Evolutionary conservation across 2,797 vertebrate species (phyloP), one percentile per base, ranked within the genome.

Genomic region (Alexandromys oeconomus): DNA sequence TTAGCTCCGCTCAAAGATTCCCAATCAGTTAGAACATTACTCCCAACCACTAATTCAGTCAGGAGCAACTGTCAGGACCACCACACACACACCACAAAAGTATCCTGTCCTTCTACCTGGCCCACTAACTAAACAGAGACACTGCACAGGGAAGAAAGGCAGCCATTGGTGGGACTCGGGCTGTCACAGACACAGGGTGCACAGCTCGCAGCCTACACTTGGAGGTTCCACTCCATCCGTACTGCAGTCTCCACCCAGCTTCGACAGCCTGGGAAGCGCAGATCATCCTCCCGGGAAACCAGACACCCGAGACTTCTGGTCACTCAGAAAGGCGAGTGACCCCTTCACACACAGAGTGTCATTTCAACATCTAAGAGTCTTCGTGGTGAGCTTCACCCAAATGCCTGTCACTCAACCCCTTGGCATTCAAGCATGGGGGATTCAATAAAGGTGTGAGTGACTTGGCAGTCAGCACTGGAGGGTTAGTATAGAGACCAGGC

Each of bases 101-200:
- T 25, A 46, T 5, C 46, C 40, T 11, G 25, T 37, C 73, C 82
- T 87, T 13, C 46, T 27, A 23, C 65, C 6, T 10, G 40, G 43
- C 11, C 0, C 4, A 12, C 63, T 81, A 54, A 34, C 94, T n/a
- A 51, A 29, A 48, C 48, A 21, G 21, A 37, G 37, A 67, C 31
- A 17, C 48, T 0, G 7, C 61, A 10, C 21, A 23, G 11, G 51
- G 8, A 4, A 6, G 25, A 40, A 61, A 77, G 14, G 12, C 5
- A 29, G 12, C 25, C 1, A 4, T 0, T 51, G 15, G 31, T 1
- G 10, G 54, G 31, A 59, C n/a, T 10, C 0, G 0, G n/a, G 76
- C 57, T 54, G 19, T 57, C 34, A 37, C 61, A 15, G 12, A 81
- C 65, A 73, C 51, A 5, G 54, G 37, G 15, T 0, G 7, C 17